Base-by-base conservation (phyloP, 1,140 invertebrate genomes). In the Rhysida immarginata region DNA sequence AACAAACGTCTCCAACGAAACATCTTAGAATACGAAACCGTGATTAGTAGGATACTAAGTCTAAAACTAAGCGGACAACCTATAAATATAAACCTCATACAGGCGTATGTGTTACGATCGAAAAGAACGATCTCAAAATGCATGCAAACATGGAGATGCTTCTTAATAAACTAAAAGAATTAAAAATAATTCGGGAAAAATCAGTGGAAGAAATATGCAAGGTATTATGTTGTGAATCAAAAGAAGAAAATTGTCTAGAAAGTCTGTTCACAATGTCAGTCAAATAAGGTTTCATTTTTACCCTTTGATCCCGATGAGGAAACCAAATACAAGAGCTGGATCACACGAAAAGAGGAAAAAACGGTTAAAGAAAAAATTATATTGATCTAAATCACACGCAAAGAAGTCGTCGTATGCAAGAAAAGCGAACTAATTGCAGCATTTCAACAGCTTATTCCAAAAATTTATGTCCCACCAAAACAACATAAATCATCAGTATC, bases 151-250 rank as follows among this genome's bases (percentile, higher is more conserved):
- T 18, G 16, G 3, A 11, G 21, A 5, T 57, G 2, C 41, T 50
- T 61, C 59, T 29, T 62, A 64, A 66, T 68, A n/a, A 43, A 52
- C 59, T 23, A 57, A 65, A 13, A 60, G 61, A 11, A 3, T 45
- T 46, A 20, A 46, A 46, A 5, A 23, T 46, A 13, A 46, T 23
- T 11, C 8, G 20, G 5, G 16, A 46, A 20, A 16, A 46, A 20
- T 18, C 16, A 18, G 5, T 5, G 8, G 18, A 46, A 5, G 44
- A 46, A 13, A 20, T 46, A 5, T 5, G 5, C 5, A 46, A 23
- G 8, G 8, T 8, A 3, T 16, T 46, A 20, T 46, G 44, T 20
- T 46, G 44, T 46, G 44, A 46, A 5, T 8, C 16, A 23, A 20
- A 54, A 14, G 5, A 18, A 5, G 21, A 46, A 23, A 20, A 46